Evolutionary conservation across 2,797 vertebrate species (phyloP).

Genomic region (Tinamus major): DNA sequence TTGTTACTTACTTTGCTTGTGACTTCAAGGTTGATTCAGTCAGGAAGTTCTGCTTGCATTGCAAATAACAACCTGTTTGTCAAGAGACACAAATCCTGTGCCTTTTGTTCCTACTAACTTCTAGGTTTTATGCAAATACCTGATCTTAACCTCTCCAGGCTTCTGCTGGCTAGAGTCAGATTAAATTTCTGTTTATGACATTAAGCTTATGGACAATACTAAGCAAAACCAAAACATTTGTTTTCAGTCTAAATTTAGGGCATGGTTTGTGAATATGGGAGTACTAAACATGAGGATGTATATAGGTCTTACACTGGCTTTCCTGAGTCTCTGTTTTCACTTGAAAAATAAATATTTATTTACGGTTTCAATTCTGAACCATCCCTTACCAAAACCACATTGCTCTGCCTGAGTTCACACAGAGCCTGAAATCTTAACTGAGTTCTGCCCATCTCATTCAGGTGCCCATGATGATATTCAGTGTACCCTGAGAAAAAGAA

Average conservation of each 20-base stretch:
- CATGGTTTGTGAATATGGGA: neutral
- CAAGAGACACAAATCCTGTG: neutral
- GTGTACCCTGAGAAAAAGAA: neutral
- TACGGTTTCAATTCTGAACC: neutral
- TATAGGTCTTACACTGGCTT: neutral
- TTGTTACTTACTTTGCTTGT: neutral
- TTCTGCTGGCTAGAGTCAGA: neutral
- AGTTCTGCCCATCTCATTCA: neutral
- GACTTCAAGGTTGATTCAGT: neutral
- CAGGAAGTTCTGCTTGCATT: neutral
- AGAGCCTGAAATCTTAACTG: neutral
- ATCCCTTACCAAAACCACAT: neutral
- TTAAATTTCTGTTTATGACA: neutral
- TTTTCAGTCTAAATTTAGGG: neutral
- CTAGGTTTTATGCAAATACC: neutral
- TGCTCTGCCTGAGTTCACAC: neutral
- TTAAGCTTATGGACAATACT: neutral
- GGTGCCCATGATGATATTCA: neutral
- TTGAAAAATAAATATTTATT: neutral
- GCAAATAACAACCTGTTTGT: neutral
- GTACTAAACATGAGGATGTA: neutral
- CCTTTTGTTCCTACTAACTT: conserved; percentile 31
- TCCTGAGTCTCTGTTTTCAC: neutral
- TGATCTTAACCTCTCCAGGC: neutral
- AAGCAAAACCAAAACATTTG: neutral